Evolutionary conservation across 2,888 invertebrate species (phyloP), one percentile per base, ranked within the genome.

Genomic region (Eupithecia centaureata): DNA sequence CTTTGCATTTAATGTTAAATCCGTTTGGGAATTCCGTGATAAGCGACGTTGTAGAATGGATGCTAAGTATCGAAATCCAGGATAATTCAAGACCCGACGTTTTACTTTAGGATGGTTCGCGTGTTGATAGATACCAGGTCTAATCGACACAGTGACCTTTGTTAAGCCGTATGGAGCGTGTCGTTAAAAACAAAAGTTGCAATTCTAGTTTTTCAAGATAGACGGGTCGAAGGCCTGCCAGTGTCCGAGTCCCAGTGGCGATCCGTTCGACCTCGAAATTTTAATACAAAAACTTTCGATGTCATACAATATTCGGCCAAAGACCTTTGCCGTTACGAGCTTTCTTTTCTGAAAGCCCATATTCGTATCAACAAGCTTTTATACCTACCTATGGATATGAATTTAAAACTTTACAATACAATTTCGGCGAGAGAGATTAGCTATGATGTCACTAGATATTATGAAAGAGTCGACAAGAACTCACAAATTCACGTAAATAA

Each of bases 171-270:
- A 82, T 82, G 76, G 3, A 30, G 28, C 82, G 81, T 83, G 82
- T 78, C 81, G 77, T 85, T 84, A 83, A 91, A 91, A 91, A 87
- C 86, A 91, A 92, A 91, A 92, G 91, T 91, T 79, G 87, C 85
- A 71, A 81, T 85, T 88, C 91, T 82, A 88, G 91, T 91, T 91
- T 86, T 85, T 86, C 87, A 80, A 89, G 89, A 88, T 83, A 82
- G 81, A 77, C 85, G 82, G 86, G 86, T 87, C 84, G 84, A 82
- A 84, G 82, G 82, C 80, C 81, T 79, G 77, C 77, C 76, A 76
- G 78, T 79, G 81, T 76, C 76, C 75, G 77, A 82, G 81, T 75
- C 83, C 84, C 82, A 84, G 83, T 86, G 86, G 85, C 85, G 80
- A 86, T 84, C 81, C 82, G 79, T 81, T 79, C 79, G 87, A 82